Conservation (phyloP, 2,797 vertebrate species). For the Vespertilio murinus region DNA sequence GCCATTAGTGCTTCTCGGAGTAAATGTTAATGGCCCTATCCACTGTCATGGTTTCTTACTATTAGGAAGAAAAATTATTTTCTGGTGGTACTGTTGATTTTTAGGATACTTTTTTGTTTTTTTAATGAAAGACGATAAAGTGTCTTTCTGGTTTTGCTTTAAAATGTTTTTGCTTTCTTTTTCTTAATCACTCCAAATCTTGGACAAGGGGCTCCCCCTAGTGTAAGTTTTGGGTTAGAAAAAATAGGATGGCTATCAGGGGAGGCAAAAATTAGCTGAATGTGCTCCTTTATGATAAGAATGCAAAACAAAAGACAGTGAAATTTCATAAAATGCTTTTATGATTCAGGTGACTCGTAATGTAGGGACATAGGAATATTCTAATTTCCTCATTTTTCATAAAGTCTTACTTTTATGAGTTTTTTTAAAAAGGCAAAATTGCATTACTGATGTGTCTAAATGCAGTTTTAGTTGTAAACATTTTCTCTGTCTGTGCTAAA, state of each 20-base stretch:
- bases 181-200: conserved; percentile 64
- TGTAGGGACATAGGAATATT: background rate
- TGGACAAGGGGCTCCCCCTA: conserved; percentile 85
- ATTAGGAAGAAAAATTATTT: background rate
- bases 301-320: background rate
- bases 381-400: background rate
- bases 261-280: background rate
- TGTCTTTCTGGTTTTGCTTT: background rate
- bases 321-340: conserved; percentile 11
- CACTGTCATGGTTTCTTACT: background rate
- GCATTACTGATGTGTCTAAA: background rate
- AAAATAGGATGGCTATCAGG: background rate
- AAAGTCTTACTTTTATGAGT: conserved; percentile 5
- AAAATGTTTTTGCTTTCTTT: background rate
- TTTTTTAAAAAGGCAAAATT: background rate
- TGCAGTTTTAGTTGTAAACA: conserved; percentile 31
- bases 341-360: background rate
- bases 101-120: background rate
- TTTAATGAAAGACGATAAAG: conserved; percentile 7
- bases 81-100: conserved; percentile 28
- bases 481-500: background rate
- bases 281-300: background rate
- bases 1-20: background rate
- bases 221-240: conserved; percentile 75
- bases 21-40: background rate